Evolutionary conservation across 1,140 invertebrate genomes (phyloP).

Genomic region (Penaeus chinensis): DNA sequence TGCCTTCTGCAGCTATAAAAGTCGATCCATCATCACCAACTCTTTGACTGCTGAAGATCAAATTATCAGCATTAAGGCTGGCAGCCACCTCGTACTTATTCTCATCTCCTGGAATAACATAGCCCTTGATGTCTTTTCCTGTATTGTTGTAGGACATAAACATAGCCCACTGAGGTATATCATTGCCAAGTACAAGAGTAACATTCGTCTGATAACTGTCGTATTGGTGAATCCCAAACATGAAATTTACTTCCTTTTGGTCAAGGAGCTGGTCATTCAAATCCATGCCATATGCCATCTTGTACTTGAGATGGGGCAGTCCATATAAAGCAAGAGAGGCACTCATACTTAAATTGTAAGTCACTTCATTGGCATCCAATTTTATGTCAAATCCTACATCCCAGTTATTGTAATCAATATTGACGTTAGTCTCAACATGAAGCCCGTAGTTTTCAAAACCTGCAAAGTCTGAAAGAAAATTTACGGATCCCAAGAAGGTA

Average conservation of each 20-base stretch:
- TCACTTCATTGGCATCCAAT: slow-evolving; percentile 21
- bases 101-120: slow-evolving; percentile 31
- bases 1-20: slow-evolving; percentile 25
- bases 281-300: slow-evolving; percentile 2
- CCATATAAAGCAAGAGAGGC: not conserved
- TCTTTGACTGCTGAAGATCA: slow-evolving; percentile 11
- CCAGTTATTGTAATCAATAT: not conserved
- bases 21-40: not conserved
- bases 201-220: not conserved
- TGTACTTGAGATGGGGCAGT: slow-evolving; percentile 5
- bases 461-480: slow-evolving; percentile 45
- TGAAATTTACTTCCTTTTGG: slow-evolving; percentile 26
- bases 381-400: not conserved
- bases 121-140: not conserved
- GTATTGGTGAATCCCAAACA: not conserved
- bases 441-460: slow-evolving; percentile 40
- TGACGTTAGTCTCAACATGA: slow-evolving; percentile 25
- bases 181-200: not conserved
- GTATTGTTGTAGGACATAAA: not conserved
- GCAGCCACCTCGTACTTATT: slow-evolving; percentile 33
- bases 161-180: slow-evolving; percentile 22
- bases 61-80: not conserved
- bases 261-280: slow-evolving; percentile 3
- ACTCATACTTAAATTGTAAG: slow-evolving; percentile 15
- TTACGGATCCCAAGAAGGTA: slow-evolving; percentile 17